A percentile compares a stretch with the other conserved stretches of the same genome.
Evolutionary conservation across 1,140 invertebrate genomes (phyloP).

Genomic region (Drosophila rhopaloa): DNA sequence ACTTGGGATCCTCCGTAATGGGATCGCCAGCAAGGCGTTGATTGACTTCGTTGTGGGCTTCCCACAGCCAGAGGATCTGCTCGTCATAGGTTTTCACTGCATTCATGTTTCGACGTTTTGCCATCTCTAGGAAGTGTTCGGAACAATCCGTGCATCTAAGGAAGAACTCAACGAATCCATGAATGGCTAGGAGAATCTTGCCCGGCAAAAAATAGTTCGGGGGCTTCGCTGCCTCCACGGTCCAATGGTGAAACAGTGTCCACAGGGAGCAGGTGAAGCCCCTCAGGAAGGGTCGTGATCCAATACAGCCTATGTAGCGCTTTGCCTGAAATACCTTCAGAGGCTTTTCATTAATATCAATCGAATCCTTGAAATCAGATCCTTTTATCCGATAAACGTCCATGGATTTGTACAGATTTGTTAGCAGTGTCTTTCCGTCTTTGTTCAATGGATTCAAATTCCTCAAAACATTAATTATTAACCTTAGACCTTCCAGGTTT

Average conservation of each 20-base stretch:
- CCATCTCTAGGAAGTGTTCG: constrained; percentile 93
- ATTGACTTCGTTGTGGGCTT: constrained; percentile 97
- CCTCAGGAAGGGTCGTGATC: constrained; percentile 86
- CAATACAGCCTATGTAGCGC: constrained; percentile 87
- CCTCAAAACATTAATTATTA: constrained; percentile 32
- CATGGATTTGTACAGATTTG: constrained; percentile 3
- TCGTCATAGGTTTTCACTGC: constrained; percentile 89
- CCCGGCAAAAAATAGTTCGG: constrained; percentile 84
- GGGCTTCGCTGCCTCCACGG: constrained; percentile 90
- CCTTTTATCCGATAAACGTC: constrained; percentile 4
- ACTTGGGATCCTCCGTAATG: constrained; percentile 93
- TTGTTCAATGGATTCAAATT: constrained; percentile 41
- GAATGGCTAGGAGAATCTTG: constrained; percentile 91
- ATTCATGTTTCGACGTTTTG: constrained; percentile 87
- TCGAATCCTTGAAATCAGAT: constrained; percentile 1
- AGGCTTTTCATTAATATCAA: constrained; percentile 10
- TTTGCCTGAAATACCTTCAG: constrained; percentile 86
- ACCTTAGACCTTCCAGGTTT: constrained; percentile 28
- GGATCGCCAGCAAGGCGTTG: constrained; percentile 91
- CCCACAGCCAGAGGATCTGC: constrained; percentile 96
- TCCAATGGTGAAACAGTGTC: constrained; percentile 97
- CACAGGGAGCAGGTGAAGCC: constrained; percentile 98
- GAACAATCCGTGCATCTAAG: constrained; percentile 97
- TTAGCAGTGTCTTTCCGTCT: constrained; percentile 31
- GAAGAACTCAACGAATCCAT: constrained; percentile 95